These are phyloP conservation scores for Pogonognathellus flavescens DNA, from an alignment of 1,140 invertebrate species.

Conservation along the genomic window DNA sequence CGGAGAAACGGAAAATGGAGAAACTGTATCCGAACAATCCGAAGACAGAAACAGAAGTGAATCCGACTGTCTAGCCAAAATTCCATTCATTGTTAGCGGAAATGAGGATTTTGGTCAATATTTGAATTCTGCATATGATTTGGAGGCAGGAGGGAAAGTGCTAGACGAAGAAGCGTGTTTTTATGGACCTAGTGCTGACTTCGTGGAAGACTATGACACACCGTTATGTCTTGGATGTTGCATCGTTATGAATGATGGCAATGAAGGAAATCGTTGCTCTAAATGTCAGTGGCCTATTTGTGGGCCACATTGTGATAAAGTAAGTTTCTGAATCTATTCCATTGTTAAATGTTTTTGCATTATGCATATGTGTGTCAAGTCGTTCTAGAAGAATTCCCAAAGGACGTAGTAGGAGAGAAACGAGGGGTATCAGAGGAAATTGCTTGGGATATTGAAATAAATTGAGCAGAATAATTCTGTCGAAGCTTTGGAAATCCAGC, in stretches of 20 bases:
- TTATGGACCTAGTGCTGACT: constrained; percentile 61
- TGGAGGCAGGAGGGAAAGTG: constrained; percentile 44
- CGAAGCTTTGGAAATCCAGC: background rate
- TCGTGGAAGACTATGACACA: constrained; percentile 53
- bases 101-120: constrained; percentile 51
- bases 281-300: constrained; percentile 62
- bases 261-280: constrained; percentile 56
- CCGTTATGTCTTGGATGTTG: constrained; percentile 59
- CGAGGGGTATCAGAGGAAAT: background rate
- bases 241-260: constrained; percentile 58
- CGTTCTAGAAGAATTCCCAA: background rate
- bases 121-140: constrained; percentile 52
- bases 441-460: constrained; percentile 4
- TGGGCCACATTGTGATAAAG: constrained; percentile 58
- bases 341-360: constrained; percentile 7
- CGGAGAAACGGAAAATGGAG: no score
- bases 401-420: background rate
- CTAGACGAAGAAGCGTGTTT: constrained; percentile 52
- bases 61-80: background rate
- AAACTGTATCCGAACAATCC: background rate
- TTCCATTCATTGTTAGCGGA: constrained; percentile 24
- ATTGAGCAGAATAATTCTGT: background rate
- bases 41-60: background rate
- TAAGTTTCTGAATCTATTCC: constrained; percentile 1
- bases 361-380: constrained; percentile 5